Evolutionary conservation across 2,888 invertebrate genomes (phyloP).

Genomic region (Pyrrhosoma nymphula): DNA sequence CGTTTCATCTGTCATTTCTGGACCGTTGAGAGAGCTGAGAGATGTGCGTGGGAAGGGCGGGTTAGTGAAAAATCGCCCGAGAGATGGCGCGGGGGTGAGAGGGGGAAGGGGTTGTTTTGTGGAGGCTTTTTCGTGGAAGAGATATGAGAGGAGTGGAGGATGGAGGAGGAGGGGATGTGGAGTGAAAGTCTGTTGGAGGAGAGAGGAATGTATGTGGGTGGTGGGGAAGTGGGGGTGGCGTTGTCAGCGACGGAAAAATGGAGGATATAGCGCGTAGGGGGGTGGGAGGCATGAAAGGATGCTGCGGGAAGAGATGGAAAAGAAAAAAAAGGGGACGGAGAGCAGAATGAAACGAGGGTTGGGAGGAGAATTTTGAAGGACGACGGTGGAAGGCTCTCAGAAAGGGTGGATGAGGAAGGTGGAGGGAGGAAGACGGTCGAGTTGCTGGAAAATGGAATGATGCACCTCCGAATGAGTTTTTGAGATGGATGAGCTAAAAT

Average conservation of each 20-base stretch:
- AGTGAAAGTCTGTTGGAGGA: constrained; percentile 72
- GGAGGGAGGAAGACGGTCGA: constrained; percentile 67
- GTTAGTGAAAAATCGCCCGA: constrained; percentile 60
- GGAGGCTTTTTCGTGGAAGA: constrained; percentile 77
- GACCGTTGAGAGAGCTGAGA: constrained; percentile 57
- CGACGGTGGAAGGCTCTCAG: constrained; percentile 57
- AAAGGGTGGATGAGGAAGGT: constrained; percentile 70
- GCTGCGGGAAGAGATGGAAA: constrained; percentile 68
- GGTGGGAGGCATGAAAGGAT: constrained; percentile 73
- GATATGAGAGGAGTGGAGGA: constrained; percentile 78
- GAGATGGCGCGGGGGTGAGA: constrained; percentile 71
- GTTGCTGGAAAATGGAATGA: not conserved
- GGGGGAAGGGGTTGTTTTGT: constrained; percentile 70
- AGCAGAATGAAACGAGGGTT: constrained; percentile 67
- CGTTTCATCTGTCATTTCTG: constrained; percentile 67
- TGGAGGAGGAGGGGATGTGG: constrained; percentile 74
- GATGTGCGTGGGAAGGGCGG: not conserved
- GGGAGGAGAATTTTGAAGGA: constrained; percentile 46
- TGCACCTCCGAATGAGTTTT: no score
- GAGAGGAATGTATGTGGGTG: constrained; percentile 69
- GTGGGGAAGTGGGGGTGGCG: constrained; percentile 80
- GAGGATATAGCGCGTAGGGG: constrained; percentile 71
- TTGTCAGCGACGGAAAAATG: constrained; percentile 73
- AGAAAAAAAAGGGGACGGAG: constrained; percentile 69
- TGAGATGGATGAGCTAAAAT: no score